Percentiles rank a stretch among this genome's conserved stretches.
Conservation (phyloP, 2,113 vertebrate genomes). For the Microcebus tavaratra region DNA sequence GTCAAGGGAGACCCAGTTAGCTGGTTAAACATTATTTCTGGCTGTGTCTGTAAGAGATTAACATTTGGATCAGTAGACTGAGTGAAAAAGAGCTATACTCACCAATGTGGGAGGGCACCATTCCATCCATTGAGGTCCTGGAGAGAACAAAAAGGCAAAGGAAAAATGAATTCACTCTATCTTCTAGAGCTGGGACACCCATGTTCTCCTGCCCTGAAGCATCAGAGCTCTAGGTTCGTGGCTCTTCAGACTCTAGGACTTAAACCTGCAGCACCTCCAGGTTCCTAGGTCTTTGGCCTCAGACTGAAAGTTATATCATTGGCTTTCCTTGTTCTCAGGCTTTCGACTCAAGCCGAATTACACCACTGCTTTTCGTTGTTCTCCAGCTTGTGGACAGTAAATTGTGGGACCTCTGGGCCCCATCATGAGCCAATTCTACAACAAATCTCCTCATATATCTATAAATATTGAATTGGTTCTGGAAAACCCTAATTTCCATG, state of each 20-base stretch:
- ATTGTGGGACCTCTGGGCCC: too few relatives aligned
- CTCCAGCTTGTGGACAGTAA: too few relatives aligned
- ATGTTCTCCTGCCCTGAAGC: neutral
- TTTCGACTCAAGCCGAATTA: neutral
- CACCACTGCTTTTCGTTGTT: too few relatives aligned
- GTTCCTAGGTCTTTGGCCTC: neutral
- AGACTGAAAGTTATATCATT: neutral
- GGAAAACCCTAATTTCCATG: neutral
- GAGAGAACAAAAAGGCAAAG: neutral
- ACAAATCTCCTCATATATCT: neutral
- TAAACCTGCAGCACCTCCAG: neutral
- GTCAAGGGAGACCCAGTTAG: too few relatives aligned
- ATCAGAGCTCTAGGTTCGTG: neutral
- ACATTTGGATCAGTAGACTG: neutral
- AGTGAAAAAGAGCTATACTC: neutral
- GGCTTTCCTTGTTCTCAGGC: neutral
- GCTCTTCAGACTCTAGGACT: neutral
- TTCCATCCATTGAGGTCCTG: neutral
- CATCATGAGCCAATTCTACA: neutral
- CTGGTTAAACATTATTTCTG: too few relatives aligned
- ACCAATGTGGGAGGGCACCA: neutral
- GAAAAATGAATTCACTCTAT: neutral
- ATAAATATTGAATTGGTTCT: neutral
- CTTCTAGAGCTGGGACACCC: neutral
- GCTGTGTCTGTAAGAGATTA: too few relatives aligned